Percentiles rank a stretch among this genome's conserved stretches.
phyloP scores from a whole-genome alignment of 2,888 invertebrate genomes.

The Aphelenchoides bicaudatus region DNA sequence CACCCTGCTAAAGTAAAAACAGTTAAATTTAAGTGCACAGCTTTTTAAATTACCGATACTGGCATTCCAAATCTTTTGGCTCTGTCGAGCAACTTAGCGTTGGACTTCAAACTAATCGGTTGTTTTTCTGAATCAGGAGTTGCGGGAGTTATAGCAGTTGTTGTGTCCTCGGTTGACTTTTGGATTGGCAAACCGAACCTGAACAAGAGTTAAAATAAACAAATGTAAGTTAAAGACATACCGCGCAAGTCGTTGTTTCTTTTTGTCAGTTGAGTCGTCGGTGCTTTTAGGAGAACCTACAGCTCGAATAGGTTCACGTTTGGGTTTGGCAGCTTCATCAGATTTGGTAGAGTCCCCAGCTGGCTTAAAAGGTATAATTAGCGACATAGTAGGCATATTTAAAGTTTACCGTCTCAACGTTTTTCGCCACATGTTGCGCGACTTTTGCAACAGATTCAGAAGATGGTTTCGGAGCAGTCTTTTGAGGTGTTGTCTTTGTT shows the following conservation, averaged over 20 bases:
- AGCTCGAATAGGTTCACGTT: neutral
- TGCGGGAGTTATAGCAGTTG: neutral
- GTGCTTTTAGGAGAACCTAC: neutral
- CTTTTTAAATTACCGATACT: constrained; percentile 13
- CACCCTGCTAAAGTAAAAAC: neutral
- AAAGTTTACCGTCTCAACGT: neutral
- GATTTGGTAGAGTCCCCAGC: neutral
- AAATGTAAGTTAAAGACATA: neutral
- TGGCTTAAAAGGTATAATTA: neutral
- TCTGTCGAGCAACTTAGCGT: constrained; percentile 11
- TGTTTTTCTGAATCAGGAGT: constrained; percentile 1
- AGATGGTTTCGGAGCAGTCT: neutral
- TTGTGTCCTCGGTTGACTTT: neutral
- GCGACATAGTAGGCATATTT: too few relatives aligned
- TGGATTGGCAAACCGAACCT: neutral
- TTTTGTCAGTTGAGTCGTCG: neutral
- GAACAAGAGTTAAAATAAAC: neutral
- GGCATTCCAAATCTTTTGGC: constrained; percentile 25
- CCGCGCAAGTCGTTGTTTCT: constrained; percentile 6
- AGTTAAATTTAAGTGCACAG: neutral
- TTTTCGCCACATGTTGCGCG: neutral
- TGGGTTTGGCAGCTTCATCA: neutral
- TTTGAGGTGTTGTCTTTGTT: neutral
- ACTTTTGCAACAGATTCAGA: neutral
- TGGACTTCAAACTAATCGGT: neutral